Evolutionary conservation across 2,888 invertebrate species (phyloP).

Genomic region (Agapetus fuscipes): DNA sequence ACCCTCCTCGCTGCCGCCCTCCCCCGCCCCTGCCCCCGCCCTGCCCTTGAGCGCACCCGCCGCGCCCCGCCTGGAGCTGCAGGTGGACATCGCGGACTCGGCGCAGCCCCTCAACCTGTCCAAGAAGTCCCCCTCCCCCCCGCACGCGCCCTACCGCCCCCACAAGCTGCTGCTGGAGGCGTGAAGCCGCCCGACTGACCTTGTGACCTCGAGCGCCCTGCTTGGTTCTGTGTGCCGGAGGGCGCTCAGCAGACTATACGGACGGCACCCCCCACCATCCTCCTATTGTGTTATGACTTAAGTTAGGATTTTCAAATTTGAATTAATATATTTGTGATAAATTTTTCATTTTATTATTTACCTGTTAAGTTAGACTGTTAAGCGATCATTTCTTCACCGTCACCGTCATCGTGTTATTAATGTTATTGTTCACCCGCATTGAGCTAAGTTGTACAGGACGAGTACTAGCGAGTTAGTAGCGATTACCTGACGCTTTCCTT

Average conservation of each 20-base stretch:
- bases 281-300: constrained; percentile 19
- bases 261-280: constrained; percentile 18
- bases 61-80: constrained; percentile 59
- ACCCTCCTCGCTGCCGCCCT: constrained; percentile 38
- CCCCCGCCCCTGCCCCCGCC: constrained; percentile 30
- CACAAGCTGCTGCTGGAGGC: constrained; percentile 55
- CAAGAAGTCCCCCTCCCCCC: constrained; percentile 71
- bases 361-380: constrained; percentile 13
- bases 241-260: constrained; percentile 10
- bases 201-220: constrained; percentile 6
- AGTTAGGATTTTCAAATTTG: constrained; percentile 20
- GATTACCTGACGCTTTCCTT: too few relatives aligned
- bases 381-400: too few relatives aligned
- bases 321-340: constrained; percentile 22
- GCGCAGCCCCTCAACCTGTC: constrained; percentile 82
- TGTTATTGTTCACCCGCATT: too few relatives aligned
- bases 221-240: background rate
- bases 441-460: too few relatives aligned
- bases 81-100: constrained; percentile 73
- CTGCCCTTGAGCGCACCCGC: constrained; percentile 32
- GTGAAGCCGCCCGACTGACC: constrained; percentile 46
- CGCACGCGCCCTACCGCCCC: constrained; percentile 46
- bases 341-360: constrained; percentile 19
- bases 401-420: constrained; percentile 10
- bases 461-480: too few relatives aligned